These are phyloP conservation scores for Proisotoma minuta DNA, from an alignment of 2,888 invertebrate genomes.

Conservation along the genomic window DNA sequence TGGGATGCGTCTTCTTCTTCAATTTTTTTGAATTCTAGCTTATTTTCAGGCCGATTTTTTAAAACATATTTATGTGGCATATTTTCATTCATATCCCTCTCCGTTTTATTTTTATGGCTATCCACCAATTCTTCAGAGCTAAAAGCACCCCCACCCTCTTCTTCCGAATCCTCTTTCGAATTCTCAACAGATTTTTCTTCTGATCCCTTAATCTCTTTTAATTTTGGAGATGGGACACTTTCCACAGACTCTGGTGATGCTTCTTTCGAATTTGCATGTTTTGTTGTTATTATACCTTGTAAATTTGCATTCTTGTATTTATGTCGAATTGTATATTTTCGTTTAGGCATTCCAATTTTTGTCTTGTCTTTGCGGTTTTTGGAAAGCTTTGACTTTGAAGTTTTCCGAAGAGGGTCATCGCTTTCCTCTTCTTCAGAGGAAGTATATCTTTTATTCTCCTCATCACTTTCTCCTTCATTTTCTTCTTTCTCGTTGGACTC, in stretches of 20 bases:
- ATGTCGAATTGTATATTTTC: neutral
- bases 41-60: neutral
- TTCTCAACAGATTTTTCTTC: neutral
- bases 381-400: no score
- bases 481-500: no score
- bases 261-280: neutral
- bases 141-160: no score
- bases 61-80: neutral
- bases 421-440: conserved; percentile 1
- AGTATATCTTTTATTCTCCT: no score
- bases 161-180: neutral
- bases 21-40: neutral
- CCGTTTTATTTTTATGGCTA: neutral
- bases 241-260: neutral
- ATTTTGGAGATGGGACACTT: neutral
- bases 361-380: no score
- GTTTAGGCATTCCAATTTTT: neutral
- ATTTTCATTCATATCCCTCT: neutral
- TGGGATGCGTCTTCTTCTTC: neutral
- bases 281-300: neutral
- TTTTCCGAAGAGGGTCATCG: neutral
- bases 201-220: no score
- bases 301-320: neutral
- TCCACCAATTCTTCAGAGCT: neutral
- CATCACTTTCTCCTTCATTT: neutral